Evolutionary conservation across 2,888 invertebrate species (phyloP).

Genomic region (Netelia fuscicornis): DNA sequence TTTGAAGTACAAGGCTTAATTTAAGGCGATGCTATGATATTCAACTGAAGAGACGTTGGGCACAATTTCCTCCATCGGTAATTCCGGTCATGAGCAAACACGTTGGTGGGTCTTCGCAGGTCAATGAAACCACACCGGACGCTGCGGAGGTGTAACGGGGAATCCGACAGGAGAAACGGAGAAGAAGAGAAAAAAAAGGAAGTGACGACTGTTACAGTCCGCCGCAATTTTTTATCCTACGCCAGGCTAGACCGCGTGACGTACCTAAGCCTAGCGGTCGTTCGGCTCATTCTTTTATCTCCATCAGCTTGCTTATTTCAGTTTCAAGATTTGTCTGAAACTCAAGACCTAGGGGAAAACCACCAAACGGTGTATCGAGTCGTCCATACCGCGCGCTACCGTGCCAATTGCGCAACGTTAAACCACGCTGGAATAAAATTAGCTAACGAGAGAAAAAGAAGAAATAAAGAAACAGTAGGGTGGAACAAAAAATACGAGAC

Average conservation of each 20-base stretch:
- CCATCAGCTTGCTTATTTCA: slow-evolving; percentile 18
- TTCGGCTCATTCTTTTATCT: slow-evolving; percentile 28
- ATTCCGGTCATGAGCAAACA: slow-evolving; percentile 42
- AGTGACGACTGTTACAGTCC: slow-evolving; percentile 35
- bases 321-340: background rate
- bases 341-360: slow-evolving; percentile 12
- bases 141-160: slow-evolving; percentile 60
- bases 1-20: no score
- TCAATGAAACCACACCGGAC: slow-evolving; percentile 59
- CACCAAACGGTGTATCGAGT: slow-evolving; percentile 35
- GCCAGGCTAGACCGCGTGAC: slow-evolving; percentile 39
- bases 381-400: background rate
- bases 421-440: slow-evolving; percentile 17
- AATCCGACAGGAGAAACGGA: slow-evolving; percentile 11
- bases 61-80: background rate
- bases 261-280: slow-evolving; percentile 42
- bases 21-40: background rate
- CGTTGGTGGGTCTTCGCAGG: slow-evolving; percentile 39
- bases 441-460: slow-evolving; percentile 16
- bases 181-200: background rate
- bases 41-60: background rate
- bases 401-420: slow-evolving; percentile 22
- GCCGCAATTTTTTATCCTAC: slow-evolving; percentile 43
- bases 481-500: slow-evolving; percentile 17
- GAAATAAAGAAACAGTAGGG: background rate